Base-by-base conservation (phyloP, 2,888 invertebrate species). In the Arenicola marina region DNA sequence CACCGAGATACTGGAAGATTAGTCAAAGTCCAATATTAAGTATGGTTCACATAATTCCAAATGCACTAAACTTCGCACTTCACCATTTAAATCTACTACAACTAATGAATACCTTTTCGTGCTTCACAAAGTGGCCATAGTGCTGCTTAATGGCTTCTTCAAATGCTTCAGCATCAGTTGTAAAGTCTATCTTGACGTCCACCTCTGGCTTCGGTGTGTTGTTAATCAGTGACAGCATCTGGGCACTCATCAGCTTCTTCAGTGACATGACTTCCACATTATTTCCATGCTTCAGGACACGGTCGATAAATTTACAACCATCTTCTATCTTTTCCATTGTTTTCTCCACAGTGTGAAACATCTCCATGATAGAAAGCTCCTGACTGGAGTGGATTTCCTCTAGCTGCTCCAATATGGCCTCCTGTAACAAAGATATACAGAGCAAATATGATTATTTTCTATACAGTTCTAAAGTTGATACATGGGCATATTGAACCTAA, bases 301-400 rank as follows among this genome's bases (percentile, higher is more conserved):
- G 88, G 21, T 89, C 87, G 0, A 93, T 90, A 79, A 93, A 95
- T 75, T 90, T 90, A 78, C 91, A 91, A 11, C 93, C 93, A 78
- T 92, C 91, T 76, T 93, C 92, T 67, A 95, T 89, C 75, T 91
- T 90, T 68, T 90, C 91, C 67, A 91, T 89, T 2, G 90, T 91
- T 79, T 92, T 92, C 75, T 92, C 93, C 60, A 94, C 89, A 65
- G 89, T 86, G 68, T 83, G 91, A 78, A 91, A 89, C 66, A 91
- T 87, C 79, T 94, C 93, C 93, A 95, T 95, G 38, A 95, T 90
- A 82, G 91, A 90, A 44, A 95, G 86, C 83, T 94, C 94, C 65
- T 93, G 89, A 76, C 91, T 90, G 64, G 91, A 90, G 82, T 95
- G 94, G 46, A 78, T 68, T 11, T 78, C 71, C 57, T 79, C 80